Percentiles rank a stretch among this genome's conserved stretches.
These are phyloP conservation scores for Muraenolepis orangiensis DNA, from an alignment of 2,797 vertebrate genomes.

Conservation along the genomic window DNA sequence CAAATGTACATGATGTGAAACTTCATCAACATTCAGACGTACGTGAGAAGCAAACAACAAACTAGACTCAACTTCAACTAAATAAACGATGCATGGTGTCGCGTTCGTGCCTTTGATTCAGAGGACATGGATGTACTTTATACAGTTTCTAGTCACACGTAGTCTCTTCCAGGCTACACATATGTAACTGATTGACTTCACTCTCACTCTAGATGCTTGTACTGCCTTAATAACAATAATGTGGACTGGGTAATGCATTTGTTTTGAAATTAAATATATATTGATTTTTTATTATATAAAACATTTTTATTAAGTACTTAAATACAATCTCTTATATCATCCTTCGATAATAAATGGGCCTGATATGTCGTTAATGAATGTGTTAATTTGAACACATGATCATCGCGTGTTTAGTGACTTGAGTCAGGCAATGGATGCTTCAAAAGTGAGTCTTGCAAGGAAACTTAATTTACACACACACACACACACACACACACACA, in stretches of 20 bases:
- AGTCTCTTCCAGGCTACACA: too few species aligned
- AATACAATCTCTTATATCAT: neutral
- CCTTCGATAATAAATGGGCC: neutral
- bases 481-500: neutral
- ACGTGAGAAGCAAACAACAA: neutral
- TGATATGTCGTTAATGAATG: neutral
- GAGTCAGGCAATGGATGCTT: neutral
- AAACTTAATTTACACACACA: neutral
- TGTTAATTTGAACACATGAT: neutral
- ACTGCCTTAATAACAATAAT: neutral
- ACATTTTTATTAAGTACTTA: too few species aligned
- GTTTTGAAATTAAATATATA: neutral
- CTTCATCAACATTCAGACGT: neutral
- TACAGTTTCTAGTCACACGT: too few species aligned
- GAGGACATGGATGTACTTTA: too few species aligned
- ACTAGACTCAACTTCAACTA: neutral
- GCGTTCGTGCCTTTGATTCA: too few species aligned
- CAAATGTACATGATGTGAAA: neutral
- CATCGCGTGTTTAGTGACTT: neutral
- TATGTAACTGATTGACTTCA: too few species aligned
- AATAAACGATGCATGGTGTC: too few species aligned
- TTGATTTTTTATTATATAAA: too few species aligned
- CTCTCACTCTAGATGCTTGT: neutral
- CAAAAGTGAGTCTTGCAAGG: neutral
- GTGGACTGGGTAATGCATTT: neutral